Evolutionary conservation across 2,888 invertebrate genomes (phyloP), one percentile per base, ranked within the genome.

Genomic region (Sthenelais limicola): DNA sequence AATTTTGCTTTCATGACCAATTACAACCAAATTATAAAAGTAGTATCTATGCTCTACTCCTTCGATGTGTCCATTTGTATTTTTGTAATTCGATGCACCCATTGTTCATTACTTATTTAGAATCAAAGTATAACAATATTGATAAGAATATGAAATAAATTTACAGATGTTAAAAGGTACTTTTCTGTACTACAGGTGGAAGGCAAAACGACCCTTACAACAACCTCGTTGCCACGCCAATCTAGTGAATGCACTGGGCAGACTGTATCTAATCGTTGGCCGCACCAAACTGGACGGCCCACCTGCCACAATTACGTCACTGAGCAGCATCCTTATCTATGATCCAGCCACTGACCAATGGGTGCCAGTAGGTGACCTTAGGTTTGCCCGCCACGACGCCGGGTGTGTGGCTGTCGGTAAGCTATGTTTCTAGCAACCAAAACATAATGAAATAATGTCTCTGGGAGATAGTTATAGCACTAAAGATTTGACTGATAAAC

Each of bases 231-330:
- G 81, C 52, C 82, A 82, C 54, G 76, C 81, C 35, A 74, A 75
- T 21, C 71, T 83, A 51, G 80, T 78, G 0, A 79, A 78, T 21
- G 79, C 78, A 5, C 30, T 70, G 15, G 79, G 73, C 38, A 54
- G 71, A 1, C 66, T 84, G 48, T 82, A 77, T 71, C 73, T 82
- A 26, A 76, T 84, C 21, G 84, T 83, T 24, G 84, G 84, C 9
- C 79, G 80, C 43, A 78, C 79, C 12, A 56, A 70, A 26, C 70
- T 78, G 48, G 67, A 67, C 9, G 73, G 74, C n/a, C 52, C 74
- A 0, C 73, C 73, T 7, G 72, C 66, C 15, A 58, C 70, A 48
- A 72, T 80, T 32, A 54, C 69, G 4, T 82, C 82, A 56, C 69
- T 82, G n/a, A 68, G 76, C 35, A 73, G 77, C 21, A 76, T 84